These are phyloP conservation scores for Leptobrachium ailaonicum DNA, from an alignment of 2,113 vertebrate species.

Conservation along the genomic window DNA sequence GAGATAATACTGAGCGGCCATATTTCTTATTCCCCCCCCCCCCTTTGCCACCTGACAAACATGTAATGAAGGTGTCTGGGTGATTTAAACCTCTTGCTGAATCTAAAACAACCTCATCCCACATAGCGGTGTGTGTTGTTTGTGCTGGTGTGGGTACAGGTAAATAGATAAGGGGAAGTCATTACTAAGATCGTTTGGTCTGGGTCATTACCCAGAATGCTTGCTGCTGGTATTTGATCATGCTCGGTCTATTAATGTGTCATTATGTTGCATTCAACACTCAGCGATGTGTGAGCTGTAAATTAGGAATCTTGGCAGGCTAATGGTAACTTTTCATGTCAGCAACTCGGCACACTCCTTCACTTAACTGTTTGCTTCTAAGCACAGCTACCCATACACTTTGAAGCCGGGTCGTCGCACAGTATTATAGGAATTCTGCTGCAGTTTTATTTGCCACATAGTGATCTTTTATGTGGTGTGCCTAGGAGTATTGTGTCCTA, in stretches of 20 bases:
- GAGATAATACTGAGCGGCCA: constrained; percentile 35
- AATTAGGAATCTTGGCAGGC: constrained; percentile 56
- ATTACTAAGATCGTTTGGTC: constrained; percentile 58
- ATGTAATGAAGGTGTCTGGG: constrained; percentile 52
- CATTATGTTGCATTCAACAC: constrained; percentile 58
- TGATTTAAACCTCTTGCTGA: constrained; percentile 52
- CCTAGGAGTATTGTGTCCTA: no score
- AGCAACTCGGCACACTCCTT: constrained; percentile 1
- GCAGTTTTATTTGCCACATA: no score
- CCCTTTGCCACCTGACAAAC: constrained; percentile 41
- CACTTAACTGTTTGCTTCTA: neutral
- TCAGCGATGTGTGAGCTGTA: constrained; percentile 58
- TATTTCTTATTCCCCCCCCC: constrained; percentile 25
- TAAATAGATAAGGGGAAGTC: constrained; percentile 60
- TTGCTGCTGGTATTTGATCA: constrained; percentile 60
- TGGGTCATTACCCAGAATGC: constrained; percentile 62
- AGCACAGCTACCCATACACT: no score
- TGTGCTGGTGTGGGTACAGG: constrained; percentile 53
- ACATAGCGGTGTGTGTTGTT: constrained; percentile 37
- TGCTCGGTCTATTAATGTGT: constrained; percentile 61
- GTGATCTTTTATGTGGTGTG: no score
- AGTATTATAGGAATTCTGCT: no score
- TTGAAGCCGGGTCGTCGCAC: no score
- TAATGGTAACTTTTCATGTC: constrained; percentile 45
- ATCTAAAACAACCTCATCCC: constrained; percentile 33